A percentile compares a stretch with the other conserved stretches of the same genome.
Evolutionary conservation across 2,888 invertebrate species (phyloP).

Genomic region (Seira musarum): DNA sequence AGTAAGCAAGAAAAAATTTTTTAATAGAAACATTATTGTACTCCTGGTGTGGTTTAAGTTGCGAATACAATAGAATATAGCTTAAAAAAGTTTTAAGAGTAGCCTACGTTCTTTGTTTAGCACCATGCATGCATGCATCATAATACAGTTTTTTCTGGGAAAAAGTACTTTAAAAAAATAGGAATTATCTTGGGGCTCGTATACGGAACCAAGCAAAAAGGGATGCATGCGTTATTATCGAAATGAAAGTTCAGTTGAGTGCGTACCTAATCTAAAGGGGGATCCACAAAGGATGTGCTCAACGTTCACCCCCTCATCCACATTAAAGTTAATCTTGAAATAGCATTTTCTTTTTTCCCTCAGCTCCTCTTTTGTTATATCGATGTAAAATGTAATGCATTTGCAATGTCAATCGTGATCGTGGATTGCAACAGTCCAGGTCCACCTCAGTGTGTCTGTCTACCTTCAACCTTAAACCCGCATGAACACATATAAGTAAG

Average conservation of each 20-base stretch:
- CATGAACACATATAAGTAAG: too few species aligned
- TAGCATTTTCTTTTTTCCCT: not conserved
- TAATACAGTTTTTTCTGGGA: not conserved
- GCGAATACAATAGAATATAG: not conserved
- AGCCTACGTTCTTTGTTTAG: constrained; percentile 1
- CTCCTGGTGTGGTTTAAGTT: constrained; percentile 2
- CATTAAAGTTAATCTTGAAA: not conserved
- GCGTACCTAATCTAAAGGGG: constrained; percentile 17
- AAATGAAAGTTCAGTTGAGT: constrained; percentile 33
- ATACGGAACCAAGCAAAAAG: constrained; percentile 2
- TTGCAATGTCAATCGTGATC: constrained; percentile 4
- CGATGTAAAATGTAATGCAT: not conserved
- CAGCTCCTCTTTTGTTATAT: not conserved
- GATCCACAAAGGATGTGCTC: not conserved
- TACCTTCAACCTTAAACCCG: not conserved
- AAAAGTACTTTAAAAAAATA: not conserved
- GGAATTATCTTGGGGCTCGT: constrained; percentile 48
- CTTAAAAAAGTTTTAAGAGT: not conserved
- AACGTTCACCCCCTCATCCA: not conserved
- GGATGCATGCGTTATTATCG: constrained; percentile 36
- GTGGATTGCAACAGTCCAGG: not conserved
- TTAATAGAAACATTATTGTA: constrained; percentile 9
- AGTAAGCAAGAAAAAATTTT: constrained; percentile 7
- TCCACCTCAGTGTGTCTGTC: constrained; percentile 20
- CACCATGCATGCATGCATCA: not conserved